Evolutionary conservation across 1,140 invertebrate species (phyloP), one percentile per base, ranked within the genome.

Genomic region (Proctacanthus coquilletti): DNA sequence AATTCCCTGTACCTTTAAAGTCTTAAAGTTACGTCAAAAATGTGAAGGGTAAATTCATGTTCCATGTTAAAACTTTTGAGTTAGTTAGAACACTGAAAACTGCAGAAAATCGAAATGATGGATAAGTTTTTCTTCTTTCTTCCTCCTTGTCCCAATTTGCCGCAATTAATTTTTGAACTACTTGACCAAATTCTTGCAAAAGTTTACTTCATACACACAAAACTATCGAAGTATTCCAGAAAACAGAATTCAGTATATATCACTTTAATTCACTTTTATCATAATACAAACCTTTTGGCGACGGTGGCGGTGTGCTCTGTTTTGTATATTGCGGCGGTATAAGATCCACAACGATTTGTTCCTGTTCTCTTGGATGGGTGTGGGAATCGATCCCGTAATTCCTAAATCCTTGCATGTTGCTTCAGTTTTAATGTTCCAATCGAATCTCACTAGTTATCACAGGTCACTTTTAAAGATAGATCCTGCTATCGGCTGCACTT

Each of bases 351-450:
- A 60, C 54, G 36, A 59, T 41, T 6, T 57, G 56, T 41, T 60
- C 51, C 42, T 60, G 54, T 38, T 60, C 56, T 11, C 50, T 45
- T 36, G 38, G 40, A 34, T 58, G 55, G 34, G 6, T 29, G 20
- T 8, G 21, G 19, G 13, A 17, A 5, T 60, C 56, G 45, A 59
- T 56, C 33, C 46, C 47, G 42, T 57, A 59, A 21, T 47, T 53
- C 40, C 56, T 44, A 40, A 57, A 60, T 53, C 53, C 56, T 49
- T 60, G 56, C 56, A 60, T 60, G 25, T 45, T 47, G 31, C 20
- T 21, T 14, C 5, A 19, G 27, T 34, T 27, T 33, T 31, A 11
- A 6, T 33, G 9, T 30, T 13, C 18, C 15, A 31, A n/a, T n/a
- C 33, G 10, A 11, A 10, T 18, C 1, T 32, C n/a, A n/a, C n/a